Evolutionary conservation across 1,140 invertebrate species (phyloP), one percentile per base, ranked within the genome.

Genomic region (Oedothorax gibbosus): DNA sequence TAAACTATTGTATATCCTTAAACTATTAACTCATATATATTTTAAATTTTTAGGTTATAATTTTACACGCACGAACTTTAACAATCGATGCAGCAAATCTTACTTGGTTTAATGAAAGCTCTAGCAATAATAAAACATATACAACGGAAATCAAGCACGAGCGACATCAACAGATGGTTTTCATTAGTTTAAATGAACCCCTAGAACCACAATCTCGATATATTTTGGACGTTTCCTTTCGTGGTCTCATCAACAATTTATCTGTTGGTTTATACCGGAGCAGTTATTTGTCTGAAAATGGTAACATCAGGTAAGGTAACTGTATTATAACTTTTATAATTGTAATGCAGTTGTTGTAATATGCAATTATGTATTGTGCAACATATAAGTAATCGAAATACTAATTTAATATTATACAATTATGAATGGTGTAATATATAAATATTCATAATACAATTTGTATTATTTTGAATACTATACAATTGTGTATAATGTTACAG

Each of bases 241-340:
- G 89, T 7, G 94, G 94, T 0, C 90, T 92, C 21, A 90, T 96
- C 2, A 94, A 94, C 88, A 93, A 96, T 88, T 92, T 94, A 85
- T 90, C 96, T 60, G 82, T 77, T 60, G 88, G 88, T 14, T 84
- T 88, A n/a, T 88, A 88, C 79, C 78, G 85, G 6, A 88, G 87
- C 54, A 50, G 69, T 53, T 88, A 88, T 81, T 10, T 77, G 14
- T 53, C 83, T 49, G 56, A 81, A 12, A 18, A 62, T 35, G 78
- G 62, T 5, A 84, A 62, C 49, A 50, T 50, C 60, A 56, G 78
- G 82, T 53, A 62, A 86, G 64, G 18, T 18, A 54, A 3, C 0
- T 68, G 21, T 35, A 35, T 35, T 35, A 35, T 35, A 35, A 35
- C 35, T 35, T 35, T 35, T 35, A 35, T 35, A 35, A 35, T 35